Conservation (phyloP, 1,140 invertebrate species). For the Drosophila rufa region DNA sequence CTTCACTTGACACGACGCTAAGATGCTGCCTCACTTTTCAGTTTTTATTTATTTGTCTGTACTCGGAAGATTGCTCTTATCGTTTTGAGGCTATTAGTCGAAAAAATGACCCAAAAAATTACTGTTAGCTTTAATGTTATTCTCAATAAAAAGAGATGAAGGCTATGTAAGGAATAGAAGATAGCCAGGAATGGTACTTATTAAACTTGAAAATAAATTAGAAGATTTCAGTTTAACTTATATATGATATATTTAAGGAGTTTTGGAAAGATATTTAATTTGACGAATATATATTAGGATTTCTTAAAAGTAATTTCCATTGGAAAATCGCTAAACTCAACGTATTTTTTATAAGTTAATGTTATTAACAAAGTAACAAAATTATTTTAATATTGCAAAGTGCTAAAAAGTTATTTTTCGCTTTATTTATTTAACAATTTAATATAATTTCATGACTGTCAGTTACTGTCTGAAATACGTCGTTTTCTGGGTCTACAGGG, state of each 20-base stretch:
- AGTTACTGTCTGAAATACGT: slow-evolving; percentile 4
- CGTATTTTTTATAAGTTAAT: too few species aligned
- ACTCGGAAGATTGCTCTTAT: slow-evolving; percentile 55
- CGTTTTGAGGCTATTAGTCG: slow-evolving; percentile 51
- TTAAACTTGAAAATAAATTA: too few species aligned
- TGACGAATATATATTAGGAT: too few species aligned
- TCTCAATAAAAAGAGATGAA: slow-evolving; percentile 2
- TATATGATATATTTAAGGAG: too few species aligned
- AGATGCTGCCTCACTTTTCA: slow-evolving; percentile 35
- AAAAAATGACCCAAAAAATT: slow-evolving; percentile 72
- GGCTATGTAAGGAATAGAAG: not conserved
- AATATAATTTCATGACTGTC: not conserved
- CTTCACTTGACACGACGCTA: slow-evolving; percentile 61
- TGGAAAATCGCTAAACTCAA: too few species aligned
- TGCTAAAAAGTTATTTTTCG: too few species aligned
- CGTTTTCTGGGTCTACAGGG: not conserved
- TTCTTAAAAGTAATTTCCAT: too few species aligned
- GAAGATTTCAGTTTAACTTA: too few species aligned
- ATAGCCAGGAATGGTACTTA: not conserved
- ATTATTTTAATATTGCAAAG: too few species aligned
- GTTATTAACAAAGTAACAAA: too few species aligned
- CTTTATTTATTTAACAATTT: not conserved
- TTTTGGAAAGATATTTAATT: too few species aligned
- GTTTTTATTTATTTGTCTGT: slow-evolving; percentile 23
- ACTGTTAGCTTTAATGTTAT: slow-evolving; percentile 32